Percentiles rank a stretch among this genome's conserved stretches.
Conservation (phyloP, 2,888 invertebrate species). For the Caprella mutica region DNA sequence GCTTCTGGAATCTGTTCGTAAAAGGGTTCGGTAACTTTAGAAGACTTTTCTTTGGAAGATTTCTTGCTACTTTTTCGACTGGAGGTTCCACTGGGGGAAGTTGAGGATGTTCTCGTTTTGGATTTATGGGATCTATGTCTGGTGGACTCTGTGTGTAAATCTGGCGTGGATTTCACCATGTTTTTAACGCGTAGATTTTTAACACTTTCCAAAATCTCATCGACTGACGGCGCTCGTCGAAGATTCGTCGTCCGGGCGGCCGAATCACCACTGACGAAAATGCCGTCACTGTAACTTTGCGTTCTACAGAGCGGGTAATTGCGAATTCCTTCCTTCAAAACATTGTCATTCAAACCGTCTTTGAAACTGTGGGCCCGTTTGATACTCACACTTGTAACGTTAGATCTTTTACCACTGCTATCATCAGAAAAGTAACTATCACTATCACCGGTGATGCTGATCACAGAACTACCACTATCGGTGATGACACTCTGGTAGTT, state of each 20-base stretch:
- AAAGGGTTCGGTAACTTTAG: constrained; percentile 20
- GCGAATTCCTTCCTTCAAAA: background rate
- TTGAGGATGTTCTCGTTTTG: constrained; percentile 7
- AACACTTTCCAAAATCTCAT: constrained; percentile 35
- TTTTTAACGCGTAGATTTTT: constrained; percentile 33
- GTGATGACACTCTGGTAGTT: constrained; percentile 29
- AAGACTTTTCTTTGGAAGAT: constrained; percentile 12
- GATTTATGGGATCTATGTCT: constrained; percentile 23
- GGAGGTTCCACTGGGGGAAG: constrained; percentile 11
- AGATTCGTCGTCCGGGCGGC: constrained; percentile 16
- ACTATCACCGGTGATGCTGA: constrained; percentile 2
- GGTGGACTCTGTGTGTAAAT: constrained; percentile 19
- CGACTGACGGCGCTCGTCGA: constrained; percentile 33
- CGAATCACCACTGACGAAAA: constrained; percentile 17
- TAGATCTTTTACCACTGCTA: background rate
- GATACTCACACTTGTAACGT: constrained; percentile 12
- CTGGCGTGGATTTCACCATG: constrained; percentile 32
- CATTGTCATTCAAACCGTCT: constrained; percentile 24
- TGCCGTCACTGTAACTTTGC: constrained; percentile 29
- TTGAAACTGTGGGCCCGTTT: constrained; percentile 33
- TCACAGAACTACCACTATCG: constrained; percentile 4
- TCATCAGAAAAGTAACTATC: background rate
- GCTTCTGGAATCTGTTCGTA: constrained; percentile 9
- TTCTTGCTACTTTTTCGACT: constrained; percentile 15
- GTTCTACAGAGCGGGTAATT: constrained; percentile 20